phyloP scores from a whole-genome alignment of 2,888 invertebrate species.

The Agrochola lota region DNA sequence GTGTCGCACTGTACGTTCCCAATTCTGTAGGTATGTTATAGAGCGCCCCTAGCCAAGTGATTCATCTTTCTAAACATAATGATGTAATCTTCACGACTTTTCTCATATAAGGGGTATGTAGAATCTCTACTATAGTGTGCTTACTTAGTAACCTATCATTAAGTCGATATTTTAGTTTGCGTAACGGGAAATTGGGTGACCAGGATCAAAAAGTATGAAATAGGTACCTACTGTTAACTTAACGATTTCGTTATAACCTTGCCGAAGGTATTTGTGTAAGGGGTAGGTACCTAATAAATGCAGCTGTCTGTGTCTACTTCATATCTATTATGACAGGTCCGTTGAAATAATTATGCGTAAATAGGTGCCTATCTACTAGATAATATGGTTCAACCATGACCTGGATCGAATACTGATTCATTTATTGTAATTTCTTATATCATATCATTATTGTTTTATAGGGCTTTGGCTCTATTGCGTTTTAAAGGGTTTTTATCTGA shows the following conservation, averaged over 20 bases:
- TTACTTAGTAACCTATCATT: too few relatives aligned
- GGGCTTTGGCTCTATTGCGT: constrained; percentile 10
- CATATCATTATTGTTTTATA: constrained; percentile 21
- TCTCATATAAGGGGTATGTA: background rate
- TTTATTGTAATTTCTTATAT: constrained; percentile 42
- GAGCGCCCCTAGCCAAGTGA: too few relatives aligned
- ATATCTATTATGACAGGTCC: constrained; percentile 31
- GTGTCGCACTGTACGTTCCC: too few relatives aligned
- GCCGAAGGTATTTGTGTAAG: background rate
- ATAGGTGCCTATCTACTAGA: constrained; percentile 22
- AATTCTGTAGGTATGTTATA: background rate
- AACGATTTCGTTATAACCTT: too few relatives aligned
- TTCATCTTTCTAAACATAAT: too few relatives aligned
- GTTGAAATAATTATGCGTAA: constrained; percentile 55
- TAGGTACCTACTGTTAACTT: background rate
- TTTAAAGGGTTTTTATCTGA: background rate
- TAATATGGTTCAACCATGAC: constrained; percentile 47
- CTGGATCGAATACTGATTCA: constrained; percentile 45
- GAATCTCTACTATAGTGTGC: too few relatives aligned
- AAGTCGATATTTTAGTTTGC: too few relatives aligned
- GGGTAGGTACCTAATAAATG: constrained; percentile 6
- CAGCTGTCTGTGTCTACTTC: constrained; percentile 16
- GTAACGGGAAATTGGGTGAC: too few relatives aligned
- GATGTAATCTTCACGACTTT: too few relatives aligned
- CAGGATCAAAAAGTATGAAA: too few relatives aligned